Conservation (phyloP, 2,797 vertebrate species). For the Lutjanus argentimaculatus region DNA sequence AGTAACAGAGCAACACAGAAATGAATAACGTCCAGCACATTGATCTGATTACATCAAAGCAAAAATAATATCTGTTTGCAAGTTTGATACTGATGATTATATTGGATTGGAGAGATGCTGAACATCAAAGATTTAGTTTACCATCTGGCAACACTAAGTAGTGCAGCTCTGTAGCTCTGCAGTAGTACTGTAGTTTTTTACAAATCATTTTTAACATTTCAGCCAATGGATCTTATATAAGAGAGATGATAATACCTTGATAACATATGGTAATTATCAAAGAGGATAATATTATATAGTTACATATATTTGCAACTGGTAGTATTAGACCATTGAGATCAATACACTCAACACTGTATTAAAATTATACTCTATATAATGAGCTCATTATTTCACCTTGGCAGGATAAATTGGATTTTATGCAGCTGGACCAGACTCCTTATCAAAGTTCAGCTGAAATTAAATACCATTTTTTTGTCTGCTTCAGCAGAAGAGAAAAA, state of each 20-base stretch:
- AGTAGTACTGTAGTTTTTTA: not conserved
- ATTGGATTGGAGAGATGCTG: not conserved
- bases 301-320: not conserved
- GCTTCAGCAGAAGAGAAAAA: not conserved
- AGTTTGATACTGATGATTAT: conserved; percentile 3
- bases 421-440: conserved; percentile 3
- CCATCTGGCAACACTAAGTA: not conserved
- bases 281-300: not conserved
- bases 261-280: not conserved
- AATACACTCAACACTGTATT: not conserved
- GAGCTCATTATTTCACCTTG: conserved; percentile 3
- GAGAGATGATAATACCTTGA: not conserved
- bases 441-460: conserved; percentile 4
- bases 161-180: too few relatives aligned
- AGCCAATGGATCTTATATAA: not conserved
- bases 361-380: not conserved
- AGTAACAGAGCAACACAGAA: not conserved
- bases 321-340: not conserved
- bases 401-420: not conserved
- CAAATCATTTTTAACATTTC: conserved; percentile 1
- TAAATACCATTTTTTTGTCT: not conserved
- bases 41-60: not conserved
- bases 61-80: conserved; percentile 1
- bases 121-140: not conserved
- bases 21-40: not conserved